Evolutionary conservation across 1,140 invertebrate genomes (phyloP).

Genomic region (Bombus sibiricus): DNA sequence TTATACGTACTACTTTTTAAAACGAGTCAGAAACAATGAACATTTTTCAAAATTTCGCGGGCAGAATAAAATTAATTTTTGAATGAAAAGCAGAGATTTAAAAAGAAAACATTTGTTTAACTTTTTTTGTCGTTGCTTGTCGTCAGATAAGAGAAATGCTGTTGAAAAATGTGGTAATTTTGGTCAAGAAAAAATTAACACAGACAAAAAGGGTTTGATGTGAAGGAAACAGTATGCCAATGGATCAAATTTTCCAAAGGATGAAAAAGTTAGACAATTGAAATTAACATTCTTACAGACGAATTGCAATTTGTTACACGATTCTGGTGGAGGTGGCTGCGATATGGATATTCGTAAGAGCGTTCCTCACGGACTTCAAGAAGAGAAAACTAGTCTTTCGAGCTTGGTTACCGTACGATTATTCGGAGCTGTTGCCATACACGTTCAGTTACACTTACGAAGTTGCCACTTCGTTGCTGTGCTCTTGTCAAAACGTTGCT

Average conservation of each 20-base stretch:
- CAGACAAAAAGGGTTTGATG: neutral
- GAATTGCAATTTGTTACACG: neutral
- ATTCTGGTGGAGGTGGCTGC: neutral
- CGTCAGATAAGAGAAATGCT: no score
- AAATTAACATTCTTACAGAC: neutral
- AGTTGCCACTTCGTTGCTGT: neutral
- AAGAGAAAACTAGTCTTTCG: neutral
- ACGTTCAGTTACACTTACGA: neutral
- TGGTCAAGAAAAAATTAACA: no score
- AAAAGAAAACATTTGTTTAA: no score
- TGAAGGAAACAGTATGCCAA: neutral
- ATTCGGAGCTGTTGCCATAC: neutral
- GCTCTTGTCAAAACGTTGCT: neutral
- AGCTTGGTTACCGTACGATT: constrained; percentile 1
- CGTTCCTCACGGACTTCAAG: neutral
- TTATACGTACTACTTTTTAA: neutral
- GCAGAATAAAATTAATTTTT: neutral
- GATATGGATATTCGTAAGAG: neutral
- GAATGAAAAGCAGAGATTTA: neutral
- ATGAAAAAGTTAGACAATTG: neutral
- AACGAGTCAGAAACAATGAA: neutral
- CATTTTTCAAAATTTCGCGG: neutral
- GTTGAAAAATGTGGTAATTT: no score
- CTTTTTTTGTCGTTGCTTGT: no score
- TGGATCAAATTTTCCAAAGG: neutral